Base-by-base conservation (phyloP, 1,140 invertebrate species). In the Drosophila mayri region DNA sequence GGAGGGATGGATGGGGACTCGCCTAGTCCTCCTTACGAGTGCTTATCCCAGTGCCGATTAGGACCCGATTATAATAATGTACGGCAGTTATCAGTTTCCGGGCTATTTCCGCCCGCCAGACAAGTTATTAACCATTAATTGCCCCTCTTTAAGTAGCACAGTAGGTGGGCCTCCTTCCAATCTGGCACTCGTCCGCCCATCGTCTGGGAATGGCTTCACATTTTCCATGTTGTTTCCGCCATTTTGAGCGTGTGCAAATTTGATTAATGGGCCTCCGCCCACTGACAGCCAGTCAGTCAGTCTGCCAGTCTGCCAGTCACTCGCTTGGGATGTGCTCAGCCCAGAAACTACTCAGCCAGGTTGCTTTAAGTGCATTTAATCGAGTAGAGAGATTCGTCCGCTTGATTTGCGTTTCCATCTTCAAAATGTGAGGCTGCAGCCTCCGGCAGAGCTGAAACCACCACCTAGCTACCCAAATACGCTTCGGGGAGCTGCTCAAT, bases 161-260 rank as follows among this genome's bases (percentile, higher is more conserved):
- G 28, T 68, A 16, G 41, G 11, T 11, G 11, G 28, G 12, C 11
- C 30, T 3, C 8, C 18, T 7, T 18, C 37, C 40, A 22, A n/a
- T 38, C 25, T 8, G 32, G 10, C 12, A 11, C 22, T 40, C 20
- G 12, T 58, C 37, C 4, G 16, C 10, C 47, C n/a, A 18, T 50
- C 41, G 46, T 22, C 35, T 41, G 41, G 35, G 28, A 64, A 59
- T 44, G 64, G 64, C 46, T 22, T 52, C 43, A 79, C 44, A 77
- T 76, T 87, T 72, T 73, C 54, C 49, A 58, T 61, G 75, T 77
- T 74, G 58, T 49, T 75, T 85, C 65, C 78, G 63, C 70, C 82
- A 60, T 71, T 88, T 73, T 76, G 71, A 79, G 79, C 62, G 83
- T 78, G 79, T 86, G 82, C 85, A 81, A 86, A 86, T 87, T 86